Evolutionary conservation across 1,140 invertebrate species (phyloP), one percentile per base, ranked within the genome.

Genomic region (Schlechtendalia chinensis): DNA sequence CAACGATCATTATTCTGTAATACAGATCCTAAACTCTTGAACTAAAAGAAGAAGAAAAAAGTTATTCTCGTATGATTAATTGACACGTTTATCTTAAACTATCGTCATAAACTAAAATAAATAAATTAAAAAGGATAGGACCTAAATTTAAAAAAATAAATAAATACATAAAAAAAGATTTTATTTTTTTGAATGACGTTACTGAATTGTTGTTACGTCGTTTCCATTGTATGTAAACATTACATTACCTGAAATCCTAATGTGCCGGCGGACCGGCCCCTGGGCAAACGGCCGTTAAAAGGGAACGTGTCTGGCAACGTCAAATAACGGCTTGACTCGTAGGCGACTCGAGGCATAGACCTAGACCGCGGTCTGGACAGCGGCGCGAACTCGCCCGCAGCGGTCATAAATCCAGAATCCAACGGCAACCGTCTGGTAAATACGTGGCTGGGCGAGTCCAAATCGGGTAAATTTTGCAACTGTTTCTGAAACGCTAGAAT

Each of bases 401-500:
- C 84, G 24, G 84, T 83, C 3, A 81, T 79, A 0, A 83, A 67
- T 16, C 47, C 50, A 3, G 82, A 82, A n/a, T 83, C 84, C 5
- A 81, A 65, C 3, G 75, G 75, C 12, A 61, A 47, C 2, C 75
- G 54, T 79, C 75, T 79, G 47, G 71, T 71, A 8, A 81, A 71
- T 5, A 72, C 81, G 10, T 69, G 72, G 10, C 77, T 82, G 0
- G 84, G 84, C 0, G 84, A 85, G 82, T 86, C 85, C 82, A 87
- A 87, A 72, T 87, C 86, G 0, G 88, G 88, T 74, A 89, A 83
- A 82, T 89, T 89, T 83, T 89, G 88, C 6, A 89, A 84, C 77
- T 88, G 87, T 74, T 87, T 85, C 83, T 89, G 88, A 82, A 89
- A 88, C 5, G 87, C 87, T 17, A 87, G 83, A 45, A 89, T 88